Evolutionary conservation across 2,113 vertebrate species (phyloP).

Genomic region (Tursiops truncatus): DNA sequence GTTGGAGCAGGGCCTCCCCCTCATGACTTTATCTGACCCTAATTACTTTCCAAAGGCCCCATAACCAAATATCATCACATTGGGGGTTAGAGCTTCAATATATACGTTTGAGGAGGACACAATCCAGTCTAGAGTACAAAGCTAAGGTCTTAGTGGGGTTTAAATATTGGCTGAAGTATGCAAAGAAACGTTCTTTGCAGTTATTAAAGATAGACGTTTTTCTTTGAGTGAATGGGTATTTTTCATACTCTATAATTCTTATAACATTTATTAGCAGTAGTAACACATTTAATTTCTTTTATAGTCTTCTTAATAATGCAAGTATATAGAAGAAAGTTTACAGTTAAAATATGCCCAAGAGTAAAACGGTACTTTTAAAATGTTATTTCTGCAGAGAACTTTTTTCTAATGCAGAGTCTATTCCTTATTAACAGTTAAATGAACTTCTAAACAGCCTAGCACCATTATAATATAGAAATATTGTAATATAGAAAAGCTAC

Average conservation of each 20-base stretch:
- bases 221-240: not conserved
- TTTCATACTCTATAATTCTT: not conserved
- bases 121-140: not conserved
- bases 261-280: not conserved
- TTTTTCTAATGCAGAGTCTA: not conserved
- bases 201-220: not conserved
- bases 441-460: conserved; percentile 5
- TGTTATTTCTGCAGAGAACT: not conserved
- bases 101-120: not conserved
- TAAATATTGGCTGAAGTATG: not conserved
- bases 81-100: not conserved
- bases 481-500: not conserved
- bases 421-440: conserved; percentile 22
- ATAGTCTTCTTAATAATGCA: not conserved
- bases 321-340: not conserved
- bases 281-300: not conserved
- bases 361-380: not conserved
- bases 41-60: not conserved
- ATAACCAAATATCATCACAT: not conserved
- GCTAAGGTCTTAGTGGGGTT: not conserved
- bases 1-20: not conserved
- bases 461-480: not conserved
- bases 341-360: not conserved
- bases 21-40: not conserved
- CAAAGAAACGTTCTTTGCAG: not conserved